phyloP scores from a whole-genome alignment of 2,113 vertebrate genomes.

The Cynoglossus semilaevis region DNA sequence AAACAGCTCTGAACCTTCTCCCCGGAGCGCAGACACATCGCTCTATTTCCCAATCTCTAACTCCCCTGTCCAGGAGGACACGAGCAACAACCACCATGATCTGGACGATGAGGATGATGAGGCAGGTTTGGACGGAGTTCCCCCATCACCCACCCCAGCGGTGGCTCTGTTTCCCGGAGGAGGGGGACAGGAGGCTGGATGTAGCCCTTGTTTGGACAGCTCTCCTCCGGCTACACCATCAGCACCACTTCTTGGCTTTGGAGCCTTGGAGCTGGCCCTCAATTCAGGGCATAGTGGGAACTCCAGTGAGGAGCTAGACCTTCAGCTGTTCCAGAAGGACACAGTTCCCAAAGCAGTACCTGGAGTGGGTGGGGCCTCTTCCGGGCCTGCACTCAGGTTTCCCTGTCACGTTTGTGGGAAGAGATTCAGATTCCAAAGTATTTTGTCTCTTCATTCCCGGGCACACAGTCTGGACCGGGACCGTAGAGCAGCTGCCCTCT shows the following conservation, averaged over 20 bases:
- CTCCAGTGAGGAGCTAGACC: constrained; percentile 85
- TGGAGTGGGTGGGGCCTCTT: constrained; percentile 52
- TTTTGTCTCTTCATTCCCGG: constrained; percentile 88
- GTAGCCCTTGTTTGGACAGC: constrained; percentile 66
- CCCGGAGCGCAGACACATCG: constrained; percentile 56
- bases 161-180: constrained; percentile 75
- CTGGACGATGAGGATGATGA: constrained; percentile 59
- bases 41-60: constrained; percentile 68
- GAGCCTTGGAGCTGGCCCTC: constrained; percentile 75
- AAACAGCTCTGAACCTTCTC: constrained; percentile 63
- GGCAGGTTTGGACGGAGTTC: constrained; percentile 59
- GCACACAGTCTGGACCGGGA: constrained; percentile 82
- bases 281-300: constrained; percentile 65
- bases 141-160: constrained; percentile 68
- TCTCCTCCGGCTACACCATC: constrained; percentile 67
- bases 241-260: constrained; percentile 64
- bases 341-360: constrained; percentile 55
- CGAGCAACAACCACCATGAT: constrained; percentile 37
- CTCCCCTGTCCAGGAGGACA: constrained; percentile 55
- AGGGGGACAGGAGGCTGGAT: constrained; percentile 52
- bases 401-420: constrained; percentile 89
- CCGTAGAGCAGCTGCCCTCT: constrained; percentile 69
- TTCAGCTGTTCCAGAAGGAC: constrained; percentile 86
- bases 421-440: constrained; percentile 91
- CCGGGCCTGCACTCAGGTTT: constrained; percentile 76